Conservation (phyloP, 2,888 invertebrate species). For the Callinectes sapidus region DNA sequence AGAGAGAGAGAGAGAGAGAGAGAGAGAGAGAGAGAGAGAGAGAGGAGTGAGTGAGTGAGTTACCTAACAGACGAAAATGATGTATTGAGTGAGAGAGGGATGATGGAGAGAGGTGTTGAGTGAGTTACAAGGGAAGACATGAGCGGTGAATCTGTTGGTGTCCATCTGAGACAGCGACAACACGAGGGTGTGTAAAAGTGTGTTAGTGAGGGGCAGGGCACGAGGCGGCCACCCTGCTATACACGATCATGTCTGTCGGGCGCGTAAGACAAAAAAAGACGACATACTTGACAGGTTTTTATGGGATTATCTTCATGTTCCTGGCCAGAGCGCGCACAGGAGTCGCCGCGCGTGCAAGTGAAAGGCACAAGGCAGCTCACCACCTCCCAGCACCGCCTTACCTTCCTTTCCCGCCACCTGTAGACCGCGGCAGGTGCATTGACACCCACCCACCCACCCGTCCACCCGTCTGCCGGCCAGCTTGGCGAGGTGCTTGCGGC, state of each 20-base stretch:
- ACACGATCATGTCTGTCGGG: background rate
- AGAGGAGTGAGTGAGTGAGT: background rate
- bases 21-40: conserved; percentile 6
- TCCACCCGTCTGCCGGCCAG: background rate
- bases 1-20: background rate
- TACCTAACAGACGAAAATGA: too few species aligned
- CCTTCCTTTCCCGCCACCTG: background rate
- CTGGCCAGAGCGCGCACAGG: background rate
- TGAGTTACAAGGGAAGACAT: background rate
- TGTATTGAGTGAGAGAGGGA: background rate
- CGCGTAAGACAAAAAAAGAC: background rate
- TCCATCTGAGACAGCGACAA: too few species aligned
- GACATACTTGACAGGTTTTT: background rate
- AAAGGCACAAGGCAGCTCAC: background rate
- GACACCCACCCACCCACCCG: too few species aligned
- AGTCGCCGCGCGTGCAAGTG: background rate
- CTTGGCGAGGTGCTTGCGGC: background rate
- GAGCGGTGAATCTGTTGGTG: too few species aligned
- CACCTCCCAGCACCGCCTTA: background rate
- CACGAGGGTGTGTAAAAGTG: background rate
- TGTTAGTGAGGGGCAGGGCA: background rate
- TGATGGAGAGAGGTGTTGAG: background rate
- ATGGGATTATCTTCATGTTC: background rate
- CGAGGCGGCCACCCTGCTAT: background rate
- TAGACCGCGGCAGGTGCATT: background rate